Evolutionary conservation across 2,888 invertebrate genomes (phyloP), one percentile per base, ranked within the genome.

Genomic region (Hesperia comma): DNA sequence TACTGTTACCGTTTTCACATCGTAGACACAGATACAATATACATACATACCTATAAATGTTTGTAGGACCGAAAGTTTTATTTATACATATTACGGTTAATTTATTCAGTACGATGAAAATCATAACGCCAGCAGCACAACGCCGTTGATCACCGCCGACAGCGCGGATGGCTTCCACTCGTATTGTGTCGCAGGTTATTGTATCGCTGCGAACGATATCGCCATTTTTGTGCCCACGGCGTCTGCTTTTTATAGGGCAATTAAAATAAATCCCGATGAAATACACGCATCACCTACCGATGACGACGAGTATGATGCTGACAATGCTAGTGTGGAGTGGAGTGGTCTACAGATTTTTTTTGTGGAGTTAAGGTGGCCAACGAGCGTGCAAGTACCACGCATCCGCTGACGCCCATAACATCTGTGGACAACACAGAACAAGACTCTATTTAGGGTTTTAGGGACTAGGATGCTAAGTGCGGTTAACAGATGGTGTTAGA

Each of bases 211-310:
- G 57, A 58, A 64, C 58, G 53, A 53, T 41, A 64, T 53, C 40
- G 58, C 53, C 32, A 64, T 64, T 53, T 58, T 53, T 64, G 51
- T 41, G 33, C 61, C 40, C 12, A 51, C 32, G 58, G 64, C 57
- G 51, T 64, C 64, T 58, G 64, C 58, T 53, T 64, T 68, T 71
- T 68, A 69, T 68, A 51, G 68, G 68, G 61, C 68, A 69, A 69
- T 69, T 69, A 69, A 71, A 71, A 64, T 71, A 68, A 69, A 69
- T 68, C 68, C 63, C 26, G 66, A 57, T 69, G 56, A 66, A 62
- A 62, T 66, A 63, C 55, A 46, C 49, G 58, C 61, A 32, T 58
- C 32, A 32, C 33, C 40, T 40, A 17, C 17, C 40, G 55, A n/a
- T 7, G 12, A 10, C 40, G 56, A 6, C 3, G 15, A 15, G 46